Percentiles rank a stretch among this genome's conserved stretches.
Conservation (phyloP, 2,888 invertebrate genomes). For the Eucera pruinosa region DNA sequence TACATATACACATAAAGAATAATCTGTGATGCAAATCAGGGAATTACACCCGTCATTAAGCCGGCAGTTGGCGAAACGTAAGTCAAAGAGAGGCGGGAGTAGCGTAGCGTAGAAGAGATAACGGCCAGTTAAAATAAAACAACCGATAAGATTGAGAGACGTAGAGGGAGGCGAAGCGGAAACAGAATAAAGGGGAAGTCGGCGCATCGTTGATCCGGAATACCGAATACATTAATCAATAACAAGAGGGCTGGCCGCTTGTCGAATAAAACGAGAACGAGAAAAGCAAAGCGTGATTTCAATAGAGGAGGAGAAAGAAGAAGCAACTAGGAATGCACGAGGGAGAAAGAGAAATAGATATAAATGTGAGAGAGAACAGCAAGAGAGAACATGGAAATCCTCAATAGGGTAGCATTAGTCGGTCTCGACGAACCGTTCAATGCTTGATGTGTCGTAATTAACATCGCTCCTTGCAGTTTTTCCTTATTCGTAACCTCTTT, state of each 20-base stretch:
- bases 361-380: too few relatives aligned
- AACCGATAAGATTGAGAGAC: slow-evolving; percentile 64
- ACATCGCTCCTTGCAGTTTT: slow-evolving; percentile 48
- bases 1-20: not conserved
- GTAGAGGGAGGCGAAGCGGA: slow-evolving; percentile 33
- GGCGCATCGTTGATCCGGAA: slow-evolving; percentile 68
- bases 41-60: slow-evolving; percentile 42
- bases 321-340: too few relatives aligned
- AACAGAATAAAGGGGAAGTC: slow-evolving; percentile 58
- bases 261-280: slow-evolving; percentile 60
- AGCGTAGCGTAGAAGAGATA: slow-evolving; percentile 54
- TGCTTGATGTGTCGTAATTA: slow-evolving; percentile 69
- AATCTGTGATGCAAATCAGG: slow-evolving; percentile 25
- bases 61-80: slow-evolving; percentile 23
- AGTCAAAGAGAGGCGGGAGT: slow-evolving; percentile 30
- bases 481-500: slow-evolving; percentile 23
- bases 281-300: slow-evolving; percentile 53
- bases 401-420: slow-evolving; percentile 66
- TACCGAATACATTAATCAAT: slow-evolving; percentile 72
- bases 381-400: slow-evolving; percentile 61
- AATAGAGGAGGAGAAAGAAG: slow-evolving; percentile 36
- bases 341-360: slow-evolving; percentile 28
- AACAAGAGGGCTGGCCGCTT: slow-evolving; percentile 58
- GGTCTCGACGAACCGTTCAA: slow-evolving; percentile 57
- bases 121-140: slow-evolving; percentile 65